These are phyloP conservation scores for Pheosia tremula DNA, from an alignment of 2,888 invertebrate species.

Conservation along the genomic window DNA sequence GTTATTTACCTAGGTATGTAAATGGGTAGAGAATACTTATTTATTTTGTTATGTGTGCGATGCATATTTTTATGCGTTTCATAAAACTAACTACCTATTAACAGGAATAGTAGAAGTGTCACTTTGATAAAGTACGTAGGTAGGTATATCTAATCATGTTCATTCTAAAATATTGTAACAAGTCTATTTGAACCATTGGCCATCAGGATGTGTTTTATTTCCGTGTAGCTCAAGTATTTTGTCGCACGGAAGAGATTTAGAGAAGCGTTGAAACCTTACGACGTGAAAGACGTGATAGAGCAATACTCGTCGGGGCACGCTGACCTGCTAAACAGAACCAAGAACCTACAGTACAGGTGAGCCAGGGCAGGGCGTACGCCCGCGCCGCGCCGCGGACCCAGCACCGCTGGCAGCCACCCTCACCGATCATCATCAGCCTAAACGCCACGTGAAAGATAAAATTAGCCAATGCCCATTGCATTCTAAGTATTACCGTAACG, in stretches of 20 bases:
- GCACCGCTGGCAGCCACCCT: constrained; percentile 43
- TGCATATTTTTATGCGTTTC: no score
- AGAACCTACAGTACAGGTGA: constrained; percentile 93
- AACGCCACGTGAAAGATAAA: constrained; percentile 38
- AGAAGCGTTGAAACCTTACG: constrained; percentile 96
- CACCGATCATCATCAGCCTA: constrained; percentile 48
- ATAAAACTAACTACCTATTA: no score
- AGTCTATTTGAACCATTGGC: constrained; percentile 36
- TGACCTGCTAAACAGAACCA: constrained; percentile 94
- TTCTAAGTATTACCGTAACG: constrained; percentile 14
- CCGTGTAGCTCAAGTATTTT: constrained; percentile 92
- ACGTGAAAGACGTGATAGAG: constrained; percentile 97
- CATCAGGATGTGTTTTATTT: constrained; percentile 75
- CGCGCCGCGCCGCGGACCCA: constrained; percentile 31
- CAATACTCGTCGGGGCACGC: constrained; percentile 95
- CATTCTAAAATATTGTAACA: not conserved
- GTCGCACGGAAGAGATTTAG: constrained; percentile 96
- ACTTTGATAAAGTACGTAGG: not conserved
- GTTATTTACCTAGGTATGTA: no score
- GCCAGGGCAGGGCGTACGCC: constrained; percentile 47
- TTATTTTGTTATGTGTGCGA: no score
- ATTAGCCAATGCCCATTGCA: constrained; percentile 7
- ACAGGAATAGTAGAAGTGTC: not conserved
- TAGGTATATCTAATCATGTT: no score
- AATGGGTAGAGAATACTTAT: not conserved